Evolutionary conservation across 2,113 vertebrate genomes (phyloP), one percentile per base, ranked within the genome.

Genomic region (Aldabrachelys gigantea): DNA sequence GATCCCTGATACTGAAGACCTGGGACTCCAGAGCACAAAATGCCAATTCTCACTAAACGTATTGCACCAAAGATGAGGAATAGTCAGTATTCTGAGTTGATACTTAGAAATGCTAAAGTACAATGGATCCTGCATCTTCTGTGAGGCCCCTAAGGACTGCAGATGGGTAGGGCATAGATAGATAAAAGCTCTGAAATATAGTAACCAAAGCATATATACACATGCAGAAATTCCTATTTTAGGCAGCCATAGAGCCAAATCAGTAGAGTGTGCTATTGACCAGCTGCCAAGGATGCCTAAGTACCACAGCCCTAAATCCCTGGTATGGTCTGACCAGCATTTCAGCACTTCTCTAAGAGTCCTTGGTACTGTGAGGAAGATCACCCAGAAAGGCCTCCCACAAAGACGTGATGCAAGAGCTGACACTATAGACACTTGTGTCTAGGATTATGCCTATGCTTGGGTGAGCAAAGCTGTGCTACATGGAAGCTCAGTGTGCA

Each of bases 361-460:
- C 47, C 47, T 49, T 49, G 47, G 47, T 49, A 49, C 47, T 10
- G 10, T 49, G 47, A 49, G 47, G 47, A 49, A 10, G 47, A 91
- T 92, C 91, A 92, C 80, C 72, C 95, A 94, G 79, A 85, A 76
- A 95, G 96, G 59, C 88, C 54, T 90, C 82, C 84, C 78, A 91
- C 93, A 41, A 75, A 75, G 38, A 24, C 5, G 11, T 41, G 95
- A 96, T 93, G 97, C 96, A 97, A 97, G 97, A 96, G 94, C 93
- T 95, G 93, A 92, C 96, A 6, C 22, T 44, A 2, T 25, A 76
- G 24, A 44, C 24, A 95, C 91, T 94, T 95, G 95, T 76, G 95
- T 94, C 59, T 38, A 2, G 96, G 93, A 93, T 84, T 2, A 69
- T 93, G 95, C 93, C 96, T 95, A 96, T 94, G 96, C 96, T 87